Conservation (phyloP, 2,113 vertebrate species). For the Plecotus auritus region DNA sequence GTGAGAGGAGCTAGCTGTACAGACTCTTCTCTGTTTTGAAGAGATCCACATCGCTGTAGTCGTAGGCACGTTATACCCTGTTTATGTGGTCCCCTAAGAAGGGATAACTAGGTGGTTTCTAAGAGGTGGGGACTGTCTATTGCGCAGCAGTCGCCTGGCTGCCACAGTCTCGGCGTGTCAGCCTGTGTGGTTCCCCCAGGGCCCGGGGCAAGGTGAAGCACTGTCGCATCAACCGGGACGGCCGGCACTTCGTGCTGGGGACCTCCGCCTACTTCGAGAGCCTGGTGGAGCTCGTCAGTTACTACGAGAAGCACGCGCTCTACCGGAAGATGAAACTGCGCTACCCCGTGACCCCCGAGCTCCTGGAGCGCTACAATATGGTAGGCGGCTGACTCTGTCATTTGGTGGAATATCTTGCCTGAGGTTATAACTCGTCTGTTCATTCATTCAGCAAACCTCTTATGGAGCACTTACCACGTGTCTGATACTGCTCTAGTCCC, state of each 20-base stretch:
- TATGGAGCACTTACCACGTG: accelerated
- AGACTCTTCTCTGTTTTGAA: neutral
- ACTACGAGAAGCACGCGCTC: conserved; percentile 91
- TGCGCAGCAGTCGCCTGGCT: accelerated
- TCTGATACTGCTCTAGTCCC: accelerated
- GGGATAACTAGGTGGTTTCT: neutral
- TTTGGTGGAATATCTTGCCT: accelerated
- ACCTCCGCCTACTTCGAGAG: conserved; percentile 95
- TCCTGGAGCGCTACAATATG: conserved; percentile 89
- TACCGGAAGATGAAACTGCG: conserved; percentile 96
- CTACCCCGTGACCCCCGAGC: conserved; percentile 93
- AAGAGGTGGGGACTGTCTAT: accelerated
- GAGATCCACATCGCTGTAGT: neutral
- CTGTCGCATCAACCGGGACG: conserved; percentile 93
- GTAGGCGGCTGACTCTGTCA: conserved; percentile 74
- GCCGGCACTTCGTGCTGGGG: conserved; percentile 89
- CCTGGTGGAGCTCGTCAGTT: conserved; percentile 92
- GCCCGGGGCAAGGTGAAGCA: conserved; percentile 96
- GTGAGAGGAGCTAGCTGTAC: neutral
- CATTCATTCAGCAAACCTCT: neutral
- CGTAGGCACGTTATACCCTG: accelerated
- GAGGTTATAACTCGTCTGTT: neutral
- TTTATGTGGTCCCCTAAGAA: neutral
- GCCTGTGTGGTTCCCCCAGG: conserved; percentile 74
- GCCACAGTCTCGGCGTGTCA: accelerated